Conservation (phyloP, 1,140 invertebrate genomes). For the Halesus radiatus region DNA sequence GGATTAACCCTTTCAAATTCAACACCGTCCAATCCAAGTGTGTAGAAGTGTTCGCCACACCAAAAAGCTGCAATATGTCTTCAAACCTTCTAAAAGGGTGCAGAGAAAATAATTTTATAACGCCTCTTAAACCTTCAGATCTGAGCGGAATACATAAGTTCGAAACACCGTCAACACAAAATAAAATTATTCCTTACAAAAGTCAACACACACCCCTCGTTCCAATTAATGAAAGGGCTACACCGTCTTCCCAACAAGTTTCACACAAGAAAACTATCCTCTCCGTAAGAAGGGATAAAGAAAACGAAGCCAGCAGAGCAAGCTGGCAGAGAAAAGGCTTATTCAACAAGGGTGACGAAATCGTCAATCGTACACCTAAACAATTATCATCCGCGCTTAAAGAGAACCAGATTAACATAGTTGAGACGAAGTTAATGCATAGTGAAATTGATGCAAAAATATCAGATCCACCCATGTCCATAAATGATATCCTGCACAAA, state of each 20-base stretch:
- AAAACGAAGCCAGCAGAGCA: neutral
- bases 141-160: slow-evolving; percentile 24
- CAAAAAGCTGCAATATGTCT: slow-evolving; percentile 48
- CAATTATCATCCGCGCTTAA: slow-evolving; percentile 13
- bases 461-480: neutral
- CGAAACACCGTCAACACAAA: slow-evolving; percentile 40
- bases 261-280: slow-evolving; percentile 5
- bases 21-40: neutral
- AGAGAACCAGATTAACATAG: neutral
- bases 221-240: slow-evolving; percentile 24
- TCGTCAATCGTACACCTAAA: neutral
- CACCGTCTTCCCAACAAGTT: neutral
- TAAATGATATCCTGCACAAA: slow-evolving; percentile 2
- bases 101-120: slow-evolving; percentile 42
- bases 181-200: slow-evolving; percentile 4
- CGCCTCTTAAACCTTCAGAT: slow-evolving; percentile 29
- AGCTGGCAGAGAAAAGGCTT: slow-evolving; percentile 3
- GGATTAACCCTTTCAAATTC: neutral
- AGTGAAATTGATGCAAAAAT: neutral
- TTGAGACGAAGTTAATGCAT: neutral
- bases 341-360: slow-evolving; percentile 18
- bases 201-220: slow-evolving; percentile 23
- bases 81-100: slow-evolving; percentile 50
- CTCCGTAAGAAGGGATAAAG: slow-evolving; percentile 2
- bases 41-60: slow-evolving; percentile 42